Conservation (phyloP, 2,797 vertebrate species). For the Anguilla megastoma region DNA sequence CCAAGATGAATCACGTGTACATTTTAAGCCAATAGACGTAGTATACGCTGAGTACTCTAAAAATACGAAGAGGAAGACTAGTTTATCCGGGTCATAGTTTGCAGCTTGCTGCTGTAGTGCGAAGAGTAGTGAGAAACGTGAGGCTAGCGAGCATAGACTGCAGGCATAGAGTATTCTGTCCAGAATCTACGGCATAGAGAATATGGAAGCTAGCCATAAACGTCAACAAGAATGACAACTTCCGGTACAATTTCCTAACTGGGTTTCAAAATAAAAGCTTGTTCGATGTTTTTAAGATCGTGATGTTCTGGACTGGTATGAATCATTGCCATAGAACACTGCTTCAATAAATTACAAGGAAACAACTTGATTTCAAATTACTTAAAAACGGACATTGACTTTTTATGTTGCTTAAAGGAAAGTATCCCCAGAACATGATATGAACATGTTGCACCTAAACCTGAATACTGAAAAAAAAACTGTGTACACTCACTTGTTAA, state of each 20-base stretch:
- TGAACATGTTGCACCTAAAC: too few species aligned
- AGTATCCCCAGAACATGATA: too few species aligned
- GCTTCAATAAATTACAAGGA: too few species aligned
- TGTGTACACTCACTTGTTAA: too few species aligned
- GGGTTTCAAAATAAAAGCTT: not conserved
- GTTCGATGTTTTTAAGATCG: not conserved
- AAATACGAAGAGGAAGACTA: not conserved
- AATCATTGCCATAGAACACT: too few species aligned
- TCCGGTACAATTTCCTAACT: not conserved
- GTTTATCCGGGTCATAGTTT: conserved; percentile 17
- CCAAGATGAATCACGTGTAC: not conserved
- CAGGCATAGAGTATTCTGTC: not conserved
- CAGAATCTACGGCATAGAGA: not conserved
- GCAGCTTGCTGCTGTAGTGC: not conserved
- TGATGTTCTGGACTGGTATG: too few species aligned
- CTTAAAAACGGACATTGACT: too few species aligned
- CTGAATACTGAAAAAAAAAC: too few species aligned
- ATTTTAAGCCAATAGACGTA: not conserved
- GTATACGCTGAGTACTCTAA: not conserved
- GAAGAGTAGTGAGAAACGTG: not conserved
- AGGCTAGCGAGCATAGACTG: not conserved
- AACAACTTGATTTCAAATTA: too few species aligned
- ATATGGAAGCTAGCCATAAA: not conserved
- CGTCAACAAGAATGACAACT: not conserved
- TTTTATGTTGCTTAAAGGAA: too few species aligned